Evolutionary conservation across 2,797 vertebrate genomes (phyloP).

Genomic region (Amazonetta brasiliensis): DNA sequence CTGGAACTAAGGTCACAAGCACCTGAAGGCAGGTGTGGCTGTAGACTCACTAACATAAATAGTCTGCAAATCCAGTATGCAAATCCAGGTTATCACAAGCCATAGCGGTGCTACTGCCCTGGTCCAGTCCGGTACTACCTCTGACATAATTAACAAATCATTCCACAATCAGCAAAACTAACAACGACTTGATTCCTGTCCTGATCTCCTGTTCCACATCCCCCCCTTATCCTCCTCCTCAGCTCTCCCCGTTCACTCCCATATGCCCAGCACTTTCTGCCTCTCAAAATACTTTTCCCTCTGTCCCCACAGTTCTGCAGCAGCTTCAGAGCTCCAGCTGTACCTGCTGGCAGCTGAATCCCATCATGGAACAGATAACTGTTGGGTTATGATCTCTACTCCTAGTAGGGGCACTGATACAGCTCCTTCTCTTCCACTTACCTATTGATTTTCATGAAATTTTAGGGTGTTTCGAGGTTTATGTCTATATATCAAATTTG

Average conservation of each 20-base stretch:
- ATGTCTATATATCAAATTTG: neutral
- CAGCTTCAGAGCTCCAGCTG: neutral
- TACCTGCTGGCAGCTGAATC: neutral
- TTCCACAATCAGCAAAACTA: neutral
- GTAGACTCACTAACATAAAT: neutral
- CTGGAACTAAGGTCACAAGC: neutral
- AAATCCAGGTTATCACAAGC: neutral
- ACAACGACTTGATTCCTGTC: neutral
- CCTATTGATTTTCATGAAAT: neutral
- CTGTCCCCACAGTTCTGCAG: neutral
- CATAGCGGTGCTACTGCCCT: neutral
- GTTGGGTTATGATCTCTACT: neutral
- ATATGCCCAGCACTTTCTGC: neutral
- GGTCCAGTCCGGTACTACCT: neutral
- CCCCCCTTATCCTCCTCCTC: neutral
- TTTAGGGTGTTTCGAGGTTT: neutral
- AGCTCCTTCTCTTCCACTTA: neutral
- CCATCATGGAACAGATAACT: neutral
- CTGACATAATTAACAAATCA: neutral
- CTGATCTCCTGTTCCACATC: neutral
- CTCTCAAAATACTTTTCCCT: neutral
- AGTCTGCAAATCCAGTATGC: neutral
- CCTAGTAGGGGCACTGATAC: neutral
- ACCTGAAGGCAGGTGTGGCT: neutral
- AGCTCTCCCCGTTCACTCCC: neutral